Conservation (phyloP, 2,113 vertebrate genomes). For the Scalopus aquaticus region DNA sequence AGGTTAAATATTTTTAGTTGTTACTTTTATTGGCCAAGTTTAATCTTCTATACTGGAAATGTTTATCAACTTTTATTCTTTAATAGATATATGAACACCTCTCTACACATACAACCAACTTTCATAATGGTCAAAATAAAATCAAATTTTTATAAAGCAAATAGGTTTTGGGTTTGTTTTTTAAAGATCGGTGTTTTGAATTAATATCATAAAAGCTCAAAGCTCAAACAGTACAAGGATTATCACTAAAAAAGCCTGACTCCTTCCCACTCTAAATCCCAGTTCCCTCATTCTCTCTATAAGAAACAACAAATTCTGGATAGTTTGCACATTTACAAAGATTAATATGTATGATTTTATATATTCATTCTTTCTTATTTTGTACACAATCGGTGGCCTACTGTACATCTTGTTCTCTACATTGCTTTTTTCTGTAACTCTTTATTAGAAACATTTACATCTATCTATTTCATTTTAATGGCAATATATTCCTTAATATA, state of each 20-base stretch:
- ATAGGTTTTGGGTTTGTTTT: background rate
- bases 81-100: background rate
- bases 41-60: background rate
- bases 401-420: background rate
- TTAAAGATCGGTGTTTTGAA: background rate
- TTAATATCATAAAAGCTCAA: background rate
- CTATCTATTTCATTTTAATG: background rate
- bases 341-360: background rate
- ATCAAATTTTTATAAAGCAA: background rate
- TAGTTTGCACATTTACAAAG: background rate
- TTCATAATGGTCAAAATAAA: constrained; percentile 22
- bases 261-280: background rate
- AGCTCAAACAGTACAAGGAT: background rate
- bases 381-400: background rate
- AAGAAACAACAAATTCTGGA: background rate
- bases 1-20: background rate
- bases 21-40: background rate
- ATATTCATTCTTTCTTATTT: background rate
- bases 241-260: background rate
- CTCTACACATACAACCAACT: background rate
- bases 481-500: background rate
- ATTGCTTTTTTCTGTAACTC: background rate
- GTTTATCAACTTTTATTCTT: background rate
- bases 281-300: background rate
- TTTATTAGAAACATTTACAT: constrained; percentile 30